phyloP scores from a whole-genome alignment of 2,888 invertebrate species.

The Ectemnius lituratus region DNA sequence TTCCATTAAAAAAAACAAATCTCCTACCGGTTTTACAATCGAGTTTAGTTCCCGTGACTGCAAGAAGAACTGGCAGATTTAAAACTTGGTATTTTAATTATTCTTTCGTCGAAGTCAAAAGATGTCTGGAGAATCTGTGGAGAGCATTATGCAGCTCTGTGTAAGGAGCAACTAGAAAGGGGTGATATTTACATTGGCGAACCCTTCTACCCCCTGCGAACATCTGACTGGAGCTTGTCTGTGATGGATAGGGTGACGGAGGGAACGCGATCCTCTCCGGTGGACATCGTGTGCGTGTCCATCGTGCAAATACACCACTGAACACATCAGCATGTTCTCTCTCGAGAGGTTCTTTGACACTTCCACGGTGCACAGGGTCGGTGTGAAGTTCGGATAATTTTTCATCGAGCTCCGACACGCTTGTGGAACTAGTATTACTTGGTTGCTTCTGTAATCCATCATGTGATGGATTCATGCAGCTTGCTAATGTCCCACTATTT shows the following conservation, averaged over 20 bases:
- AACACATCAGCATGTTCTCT: slow-evolving; percentile 8
- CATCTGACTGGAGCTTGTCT: slow-evolving; percentile 62
- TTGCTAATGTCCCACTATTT: not conserved
- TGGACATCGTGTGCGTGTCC: slow-evolving; percentile 15
- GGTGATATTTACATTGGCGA: slow-evolving; percentile 65
- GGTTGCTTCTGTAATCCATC: not conserved
- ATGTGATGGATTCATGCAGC: not conserved
- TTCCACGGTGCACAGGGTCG: not conserved
- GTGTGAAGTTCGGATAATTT: not conserved
- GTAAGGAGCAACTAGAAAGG: slow-evolving; percentile 43
- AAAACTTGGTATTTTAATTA: slow-evolving; percentile 20
- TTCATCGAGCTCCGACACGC: not conserved
- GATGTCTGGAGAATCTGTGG: slow-evolving; percentile 51
- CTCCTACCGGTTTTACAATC: too few relatives aligned
- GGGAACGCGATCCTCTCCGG: slow-evolving; percentile 49
- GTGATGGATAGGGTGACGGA: slow-evolving; percentile 62
- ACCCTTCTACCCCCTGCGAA: slow-evolving; percentile 67
- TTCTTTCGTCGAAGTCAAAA: slow-evolving; percentile 27
- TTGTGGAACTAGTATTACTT: too few relatives aligned
- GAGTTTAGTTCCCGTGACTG: too few relatives aligned
- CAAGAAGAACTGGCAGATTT: too few relatives aligned
- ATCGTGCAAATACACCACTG: slow-evolving; percentile 1
- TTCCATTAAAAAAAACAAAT: not conserved
- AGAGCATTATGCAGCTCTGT: slow-evolving; percentile 64
- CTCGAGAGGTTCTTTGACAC: slow-evolving; percentile 13